Conservation (phyloP, 2,888 invertebrate species). For the Achlya flavicornis region DNA sequence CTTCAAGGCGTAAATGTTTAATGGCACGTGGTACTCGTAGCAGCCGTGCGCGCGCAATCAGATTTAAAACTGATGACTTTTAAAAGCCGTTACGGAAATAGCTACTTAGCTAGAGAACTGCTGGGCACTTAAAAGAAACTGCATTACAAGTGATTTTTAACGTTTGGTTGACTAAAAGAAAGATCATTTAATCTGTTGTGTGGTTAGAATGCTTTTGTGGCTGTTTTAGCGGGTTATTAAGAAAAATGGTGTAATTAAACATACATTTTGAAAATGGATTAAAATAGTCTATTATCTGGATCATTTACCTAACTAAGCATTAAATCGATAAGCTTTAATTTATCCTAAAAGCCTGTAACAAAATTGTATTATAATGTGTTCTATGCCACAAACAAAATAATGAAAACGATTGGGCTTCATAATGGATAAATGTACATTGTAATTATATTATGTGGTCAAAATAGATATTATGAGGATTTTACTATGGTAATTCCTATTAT, state of each 20-base stretch:
- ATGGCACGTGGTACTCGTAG: slow-evolving; percentile 63
- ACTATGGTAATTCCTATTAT: slow-evolving; percentile 8
- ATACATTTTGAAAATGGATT: not conserved
- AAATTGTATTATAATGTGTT: slow-evolving; percentile 8
- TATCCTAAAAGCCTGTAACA: not conserved
- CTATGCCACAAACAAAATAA: slow-evolving; percentile 6
- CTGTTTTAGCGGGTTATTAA: not conserved
- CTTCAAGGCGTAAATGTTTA: slow-evolving; percentile 77
- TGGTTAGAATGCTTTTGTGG: not conserved
- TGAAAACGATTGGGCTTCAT: slow-evolving; percentile 1
- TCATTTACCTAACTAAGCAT: slow-evolving; percentile 1
- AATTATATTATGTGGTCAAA: slow-evolving; percentile 11
- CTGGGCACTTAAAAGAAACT: slow-evolving; percentile 61
- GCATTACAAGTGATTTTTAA: slow-evolving; percentile 27
- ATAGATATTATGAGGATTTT: slow-evolving; percentile 12
- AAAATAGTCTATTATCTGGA: not conserved
- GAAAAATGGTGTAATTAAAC: not conserved
- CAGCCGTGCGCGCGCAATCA: slow-evolving; percentile 61
- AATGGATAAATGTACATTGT: slow-evolving; percentile 8
- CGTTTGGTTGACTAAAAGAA: slow-evolving; percentile 1
- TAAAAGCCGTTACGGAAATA: slow-evolving; percentile 72
- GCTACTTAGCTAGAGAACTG: slow-evolving; percentile 67
- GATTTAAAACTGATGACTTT: slow-evolving; percentile 80
- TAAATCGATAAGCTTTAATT: not conserved
- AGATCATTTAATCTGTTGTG: not conserved